These are phyloP conservation scores for Protodeltote pygarga DNA, from an alignment of 2,888 invertebrate genomes.

Conservation along the genomic window DNA sequence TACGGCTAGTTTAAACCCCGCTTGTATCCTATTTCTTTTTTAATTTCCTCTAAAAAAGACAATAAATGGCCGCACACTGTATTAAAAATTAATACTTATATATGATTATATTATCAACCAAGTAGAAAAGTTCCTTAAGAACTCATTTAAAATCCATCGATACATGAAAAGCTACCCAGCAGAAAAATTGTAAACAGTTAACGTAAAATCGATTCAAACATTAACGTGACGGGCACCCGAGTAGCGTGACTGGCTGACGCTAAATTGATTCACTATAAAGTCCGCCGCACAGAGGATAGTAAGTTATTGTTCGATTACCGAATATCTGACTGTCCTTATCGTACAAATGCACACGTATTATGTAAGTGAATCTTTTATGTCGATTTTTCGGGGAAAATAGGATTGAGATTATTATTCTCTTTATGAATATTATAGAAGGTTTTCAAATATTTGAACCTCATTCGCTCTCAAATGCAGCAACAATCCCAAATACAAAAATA, in stretches of 20 bases:
- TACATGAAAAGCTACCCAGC: conserved; percentile 2
- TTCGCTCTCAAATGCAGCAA: too few relatives aligned
- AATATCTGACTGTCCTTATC: conserved; percentile 10
- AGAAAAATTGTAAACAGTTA: conserved; percentile 19
- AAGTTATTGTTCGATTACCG: conserved; percentile 23
- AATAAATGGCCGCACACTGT: too few relatives aligned
- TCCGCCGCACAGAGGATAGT: background rate
- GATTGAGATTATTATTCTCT: background rate
- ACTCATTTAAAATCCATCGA: background rate
- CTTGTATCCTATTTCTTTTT: too few relatives aligned
- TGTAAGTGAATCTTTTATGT: background rate
- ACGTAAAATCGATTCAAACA: conserved; percentile 29
- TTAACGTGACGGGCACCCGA: conserved; percentile 19
- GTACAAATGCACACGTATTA: background rate
- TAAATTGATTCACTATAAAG: conserved; percentile 46
- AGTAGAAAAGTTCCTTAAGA: background rate
- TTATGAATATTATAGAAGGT: too few relatives aligned
- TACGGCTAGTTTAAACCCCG: too few relatives aligned
- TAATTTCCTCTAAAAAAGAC: too few relatives aligned
- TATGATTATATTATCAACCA: too few relatives aligned
- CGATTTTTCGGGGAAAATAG: background rate
- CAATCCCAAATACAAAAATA: too few relatives aligned
- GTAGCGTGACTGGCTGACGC: conserved; percentile 41
- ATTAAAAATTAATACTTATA: too few relatives aligned
- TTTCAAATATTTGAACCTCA: too few relatives aligned